Base-by-base conservation (phyloP, 2,888 invertebrate species). In the Seira ritae region DNA sequence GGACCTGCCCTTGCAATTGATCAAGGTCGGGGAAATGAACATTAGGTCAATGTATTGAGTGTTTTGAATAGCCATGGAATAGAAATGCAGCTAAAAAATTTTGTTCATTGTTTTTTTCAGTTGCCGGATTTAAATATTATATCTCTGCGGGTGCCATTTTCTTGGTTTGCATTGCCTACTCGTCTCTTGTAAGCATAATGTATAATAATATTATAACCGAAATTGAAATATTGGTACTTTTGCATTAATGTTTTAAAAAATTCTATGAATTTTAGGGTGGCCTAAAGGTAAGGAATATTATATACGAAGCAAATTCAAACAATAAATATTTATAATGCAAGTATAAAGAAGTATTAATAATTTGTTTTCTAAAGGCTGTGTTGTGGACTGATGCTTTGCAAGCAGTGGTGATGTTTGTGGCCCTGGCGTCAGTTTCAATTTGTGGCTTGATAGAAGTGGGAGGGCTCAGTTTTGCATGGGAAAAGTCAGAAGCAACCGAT, bases 81-180 rank as follows among this genome's bases (percentile, higher is more conserved):
- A n/a, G n/a, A n/a, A n/a, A n/a, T n/a, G n/a, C n/a, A n/a, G n/a
- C n/a, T n/a, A 10, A 22, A 69, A 60, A 55, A 60, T 69, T 3
- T 55, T n/a, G 10, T 37, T 69, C 55, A 20, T 31, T 31, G 2
- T 31, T 17, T 31, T 31, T 31, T 31, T 17, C 42, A 86, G 87
- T 85, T 71, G 85, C 87, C 46, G 85, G 84, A 31, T 84, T 87
- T 67, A 80, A 84, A 20, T 82, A 85, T 62, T 73, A 71, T 24
- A 81, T 85, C 19, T 85, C 87, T 12, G 71, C 87, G 0, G 87
- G 79, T 22, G 81, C 84, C 10, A 87, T 87, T 72, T 87, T 87
- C 67, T 31, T 87, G 1, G 85, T 87, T n/a, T 87, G 87, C 37
- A 85, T 87, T 60, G 80, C 78, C 3, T 87, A 87, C 74, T 85